Evolutionary conservation across 2,888 invertebrate species (phyloP).

Genomic region (Camponotus fellah): DNA sequence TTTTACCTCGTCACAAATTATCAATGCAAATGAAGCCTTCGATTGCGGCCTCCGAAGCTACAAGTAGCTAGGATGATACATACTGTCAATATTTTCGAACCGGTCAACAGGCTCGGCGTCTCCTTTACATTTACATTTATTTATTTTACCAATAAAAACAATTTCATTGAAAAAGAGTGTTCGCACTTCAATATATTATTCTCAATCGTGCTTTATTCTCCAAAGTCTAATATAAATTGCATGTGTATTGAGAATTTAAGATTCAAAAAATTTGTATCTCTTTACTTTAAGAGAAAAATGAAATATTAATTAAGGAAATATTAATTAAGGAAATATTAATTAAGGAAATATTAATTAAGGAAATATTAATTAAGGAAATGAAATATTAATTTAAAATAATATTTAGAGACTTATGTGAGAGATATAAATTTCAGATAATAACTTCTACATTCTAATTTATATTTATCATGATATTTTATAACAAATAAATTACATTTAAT

Average conservation of each 20-base stretch:
- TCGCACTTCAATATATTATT: not conserved
- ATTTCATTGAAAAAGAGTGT: constrained; percentile 30
- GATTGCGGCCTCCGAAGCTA: not conserved
- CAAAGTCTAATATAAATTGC: constrained; percentile 14
- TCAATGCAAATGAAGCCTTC: not conserved
- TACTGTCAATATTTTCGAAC: constrained; percentile 37
- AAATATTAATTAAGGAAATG: not conserved
- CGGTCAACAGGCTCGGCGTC: not conserved
- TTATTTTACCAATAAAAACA: constrained; percentile 12
- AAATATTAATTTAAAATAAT: too few relatives aligned
- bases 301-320: not conserved
- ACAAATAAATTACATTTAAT: too few relatives aligned
- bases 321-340: not conserved
- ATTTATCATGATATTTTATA: not conserved
- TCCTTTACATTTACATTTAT: constrained; percentile 29
- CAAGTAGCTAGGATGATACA: constrained; percentile 3
- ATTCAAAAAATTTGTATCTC: not conserved
- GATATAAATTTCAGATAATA: constrained; percentile 8
- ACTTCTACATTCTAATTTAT: not conserved
- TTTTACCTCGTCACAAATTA: not conserved
- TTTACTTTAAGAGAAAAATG: not conserved
- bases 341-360: not conserved
- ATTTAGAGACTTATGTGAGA: not conserved
- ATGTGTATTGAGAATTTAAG: not conserved
- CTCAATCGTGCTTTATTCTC: not conserved